A percentile compares a stretch with the other conserved stretches of the same genome.
phyloP scores from a whole-genome alignment of 2,888 invertebrate species.

The Bembecia ichneumoniformis region DNA sequence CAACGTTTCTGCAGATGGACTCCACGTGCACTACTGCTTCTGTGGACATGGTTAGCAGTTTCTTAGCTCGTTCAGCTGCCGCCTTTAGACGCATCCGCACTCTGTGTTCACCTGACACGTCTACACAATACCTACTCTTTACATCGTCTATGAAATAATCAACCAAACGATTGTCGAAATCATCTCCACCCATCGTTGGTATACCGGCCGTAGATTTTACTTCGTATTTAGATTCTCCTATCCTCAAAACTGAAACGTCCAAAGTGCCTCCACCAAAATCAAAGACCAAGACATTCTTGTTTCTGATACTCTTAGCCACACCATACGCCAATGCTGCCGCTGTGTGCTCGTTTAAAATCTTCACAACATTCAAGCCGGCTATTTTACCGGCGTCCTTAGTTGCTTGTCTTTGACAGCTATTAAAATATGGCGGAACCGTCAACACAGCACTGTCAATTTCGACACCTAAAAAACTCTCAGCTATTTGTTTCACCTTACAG shows the following conservation, averaged over 20 bases:
- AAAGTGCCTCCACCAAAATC: slow-evolving; percentile 53
- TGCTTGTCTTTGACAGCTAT: slow-evolving; percentile 43
- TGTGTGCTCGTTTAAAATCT: slow-evolving; percentile 47
- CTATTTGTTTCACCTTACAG: slow-evolving; percentile 43
- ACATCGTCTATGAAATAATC: slow-evolving; percentile 47
- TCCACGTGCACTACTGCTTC: slow-evolving; percentile 36
- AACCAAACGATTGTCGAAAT: slow-evolving; percentile 49
- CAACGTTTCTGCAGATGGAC: slow-evolving; percentile 31
- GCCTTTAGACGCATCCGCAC: slow-evolving; percentile 33
- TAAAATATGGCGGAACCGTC: slow-evolving; percentile 54
- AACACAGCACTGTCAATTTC: slow-evolving; percentile 44
- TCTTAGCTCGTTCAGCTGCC: slow-evolving; percentile 42
- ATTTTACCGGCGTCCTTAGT: slow-evolving; percentile 38
- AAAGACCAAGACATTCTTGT: slow-evolving; percentile 37
- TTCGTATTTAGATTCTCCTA: slow-evolving; percentile 33
- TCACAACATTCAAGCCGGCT: slow-evolving; percentile 43
- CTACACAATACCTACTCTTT: slow-evolving; percentile 29
- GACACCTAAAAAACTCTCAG: slow-evolving; percentile 35
- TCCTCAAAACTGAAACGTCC: slow-evolving; percentile 41
- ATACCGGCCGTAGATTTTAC: slow-evolving; percentile 45
- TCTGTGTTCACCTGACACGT: slow-evolving; percentile 24
- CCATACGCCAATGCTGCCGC: slow-evolving; percentile 52
- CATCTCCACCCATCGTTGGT: slow-evolving; percentile 43
- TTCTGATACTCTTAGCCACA: slow-evolving; percentile 24
- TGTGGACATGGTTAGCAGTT: slow-evolving; percentile 29